Evolutionary conservation across 1,140 invertebrate genomes (phyloP), one percentile per base, ranked within the genome.

Genomic region (Aphidius ervi): DNA sequence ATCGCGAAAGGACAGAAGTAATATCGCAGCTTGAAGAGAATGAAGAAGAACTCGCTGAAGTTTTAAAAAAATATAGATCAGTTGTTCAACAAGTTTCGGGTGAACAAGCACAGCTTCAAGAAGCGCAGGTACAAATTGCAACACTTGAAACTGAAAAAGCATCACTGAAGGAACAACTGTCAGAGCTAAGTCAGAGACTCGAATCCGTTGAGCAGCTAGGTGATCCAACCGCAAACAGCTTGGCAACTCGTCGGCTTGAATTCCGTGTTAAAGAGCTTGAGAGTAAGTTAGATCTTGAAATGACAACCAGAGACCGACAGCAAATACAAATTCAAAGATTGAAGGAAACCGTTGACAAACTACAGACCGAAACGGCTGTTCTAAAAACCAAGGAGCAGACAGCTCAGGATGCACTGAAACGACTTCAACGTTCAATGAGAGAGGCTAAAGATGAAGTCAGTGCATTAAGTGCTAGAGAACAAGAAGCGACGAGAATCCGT

Each of bases 31-130:
- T 96, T 8, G 94, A 96, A 68, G 94, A 96, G 70, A 92, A 93
- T 54, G 94, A 97, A 74, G 93, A 96, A 70, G 93, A 96, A 76
- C 80, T 94, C 41, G 87, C 89, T 1, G 93, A 95, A 75, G 82
- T 94, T 5, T 82, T 97, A 82, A 95, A 94, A 77, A 97, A 97
- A 74, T 97, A 95, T 80, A 91, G 94, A 62, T 84, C 89, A 5
- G 84, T 89, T 10, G 93, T 97, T 1, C 87, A 90, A 68, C 91
- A 95, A 70, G 82, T 95, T 49, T 91, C 91, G 31, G 82, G 88
- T 3, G 93, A 96, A 70, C 93, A 96, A 69, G 84, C 84, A 57
- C 88, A 86, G 61, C 77, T 94, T 10, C 86, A 90, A 48, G 92
- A 96, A 69, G 88, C 92, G 49, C 86, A 88, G 43, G 86, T 87